A percentile compares a stretch with the other conserved stretches of the same genome.
These are phyloP conservation scores for Hippoglossus hippoglossus DNA, from an alignment of 2,797 vertebrate species.

Conservation along the genomic window DNA sequence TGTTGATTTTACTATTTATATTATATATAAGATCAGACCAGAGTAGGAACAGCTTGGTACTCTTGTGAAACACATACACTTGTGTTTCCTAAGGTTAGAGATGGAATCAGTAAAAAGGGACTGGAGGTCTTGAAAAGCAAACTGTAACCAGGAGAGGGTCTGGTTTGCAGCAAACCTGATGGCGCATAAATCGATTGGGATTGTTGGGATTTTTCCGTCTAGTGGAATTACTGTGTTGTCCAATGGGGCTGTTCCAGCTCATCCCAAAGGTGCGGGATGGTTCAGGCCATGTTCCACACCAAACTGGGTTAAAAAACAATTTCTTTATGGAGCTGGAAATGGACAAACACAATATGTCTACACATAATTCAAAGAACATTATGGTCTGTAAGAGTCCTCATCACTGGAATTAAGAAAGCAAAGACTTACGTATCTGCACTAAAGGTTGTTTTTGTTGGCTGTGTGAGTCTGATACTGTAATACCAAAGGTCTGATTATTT, in stretches of 20 bases:
- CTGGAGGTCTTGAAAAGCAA: not conserved
- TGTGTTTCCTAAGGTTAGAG: not conserved
- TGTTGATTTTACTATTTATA: no score
- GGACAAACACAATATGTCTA: no score
- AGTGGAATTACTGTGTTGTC: slow-evolving; percentile 2
- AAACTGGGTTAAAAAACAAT: no score
- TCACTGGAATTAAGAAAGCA: no score
- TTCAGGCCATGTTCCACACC: no score
- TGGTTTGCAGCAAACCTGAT: not conserved
- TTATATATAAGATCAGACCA: no score
- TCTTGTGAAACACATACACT: not conserved
- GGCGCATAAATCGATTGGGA: not conserved
- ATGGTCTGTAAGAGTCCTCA: no score
- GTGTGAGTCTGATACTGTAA: not conserved
- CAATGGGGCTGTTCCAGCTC: not conserved
- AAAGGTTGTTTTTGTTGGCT: not conserved
- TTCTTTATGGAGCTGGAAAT: no score
- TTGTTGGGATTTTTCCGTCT: not conserved
- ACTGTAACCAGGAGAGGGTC: not conserved
- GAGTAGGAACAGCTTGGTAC: no score
- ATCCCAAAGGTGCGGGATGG: not conserved
- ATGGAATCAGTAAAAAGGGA: not conserved
- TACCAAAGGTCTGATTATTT: not conserved
- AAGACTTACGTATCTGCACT: no score
- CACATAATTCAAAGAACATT: no score